Evolutionary conservation across 2,888 invertebrate species (phyloP).

Genomic region (Rhogogaster chlorosoma): DNA sequence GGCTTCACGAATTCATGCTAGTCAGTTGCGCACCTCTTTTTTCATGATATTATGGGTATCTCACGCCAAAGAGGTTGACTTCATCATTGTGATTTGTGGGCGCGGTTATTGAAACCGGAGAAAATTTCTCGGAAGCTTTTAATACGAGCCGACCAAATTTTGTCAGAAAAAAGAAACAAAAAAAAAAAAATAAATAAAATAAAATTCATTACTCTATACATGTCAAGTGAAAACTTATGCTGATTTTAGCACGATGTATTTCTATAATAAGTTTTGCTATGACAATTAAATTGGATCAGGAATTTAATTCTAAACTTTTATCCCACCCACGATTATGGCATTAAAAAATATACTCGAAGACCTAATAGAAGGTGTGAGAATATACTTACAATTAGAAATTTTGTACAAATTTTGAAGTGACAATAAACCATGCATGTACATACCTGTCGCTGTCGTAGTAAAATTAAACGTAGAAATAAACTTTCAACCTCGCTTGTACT

Average conservation of each 20-base stretch:
- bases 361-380: background rate
- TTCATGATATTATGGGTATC: background rate
- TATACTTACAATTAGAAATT: background rate
- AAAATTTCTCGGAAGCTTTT: background rate
- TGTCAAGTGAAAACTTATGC: background rate
- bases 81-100: background rate
- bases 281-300: too few species aligned
- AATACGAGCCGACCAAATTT: background rate
- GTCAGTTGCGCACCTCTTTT: background rate
- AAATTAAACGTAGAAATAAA: conserved; percentile 12
- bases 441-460: background rate
- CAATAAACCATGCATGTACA: background rate
- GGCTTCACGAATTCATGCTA: background rate
- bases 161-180: background rate
- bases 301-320: background rate
- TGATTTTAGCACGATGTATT: background rate
- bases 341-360: background rate
- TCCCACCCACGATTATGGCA: background rate
- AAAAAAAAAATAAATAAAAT: too few species aligned
- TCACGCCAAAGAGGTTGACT: background rate
- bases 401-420: background rate
- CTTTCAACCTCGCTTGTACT: conserved; percentile 16
- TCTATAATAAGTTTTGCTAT: background rate
- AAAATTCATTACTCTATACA: background rate
- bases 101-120: background rate